phyloP scores from a whole-genome alignment of 1,140 invertebrate genomes.

The Vanessa atalanta region DNA sequence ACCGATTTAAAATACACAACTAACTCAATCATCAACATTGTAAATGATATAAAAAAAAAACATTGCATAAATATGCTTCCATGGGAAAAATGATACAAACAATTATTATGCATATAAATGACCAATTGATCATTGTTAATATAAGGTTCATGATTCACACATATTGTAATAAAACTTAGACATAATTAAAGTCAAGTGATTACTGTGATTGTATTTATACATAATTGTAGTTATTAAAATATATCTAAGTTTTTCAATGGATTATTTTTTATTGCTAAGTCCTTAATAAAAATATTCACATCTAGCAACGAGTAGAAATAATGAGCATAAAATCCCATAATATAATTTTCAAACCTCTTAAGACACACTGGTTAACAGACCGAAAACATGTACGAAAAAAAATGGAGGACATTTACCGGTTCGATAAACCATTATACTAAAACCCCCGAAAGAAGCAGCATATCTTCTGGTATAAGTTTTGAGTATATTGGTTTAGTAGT shows the following conservation, averaged over 20 bases:
- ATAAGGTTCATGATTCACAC: not conserved
- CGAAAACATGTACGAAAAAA: too few relatives aligned
- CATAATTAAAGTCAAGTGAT: constrained; percentile 22
- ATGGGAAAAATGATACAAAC: not conserved
- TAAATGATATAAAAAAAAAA: not conserved
- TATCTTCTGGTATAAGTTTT: too few relatives aligned
- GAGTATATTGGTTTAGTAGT: too few relatives aligned
- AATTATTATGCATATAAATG: not conserved
- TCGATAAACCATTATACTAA: too few relatives aligned
- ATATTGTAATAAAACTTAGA: not conserved
- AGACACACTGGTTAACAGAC: too few relatives aligned
- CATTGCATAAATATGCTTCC: not conserved
- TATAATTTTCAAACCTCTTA: too few relatives aligned
- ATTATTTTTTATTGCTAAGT: not conserved
- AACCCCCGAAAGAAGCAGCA: too few relatives aligned
- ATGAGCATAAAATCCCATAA: too few relatives aligned
- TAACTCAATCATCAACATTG: not conserved
- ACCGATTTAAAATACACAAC: not conserved
- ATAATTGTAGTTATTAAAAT: constrained; percentile 23
- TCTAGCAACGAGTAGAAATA: too few relatives aligned
- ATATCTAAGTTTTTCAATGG: constrained; percentile 7
- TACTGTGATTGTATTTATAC: constrained; percentile 18
- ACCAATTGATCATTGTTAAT: not conserved
- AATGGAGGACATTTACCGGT: too few relatives aligned
- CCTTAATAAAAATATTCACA: not conserved